Base-by-base conservation (phyloP, 2,113 vertebrate species). In the Solenodon paradoxus region DNA sequence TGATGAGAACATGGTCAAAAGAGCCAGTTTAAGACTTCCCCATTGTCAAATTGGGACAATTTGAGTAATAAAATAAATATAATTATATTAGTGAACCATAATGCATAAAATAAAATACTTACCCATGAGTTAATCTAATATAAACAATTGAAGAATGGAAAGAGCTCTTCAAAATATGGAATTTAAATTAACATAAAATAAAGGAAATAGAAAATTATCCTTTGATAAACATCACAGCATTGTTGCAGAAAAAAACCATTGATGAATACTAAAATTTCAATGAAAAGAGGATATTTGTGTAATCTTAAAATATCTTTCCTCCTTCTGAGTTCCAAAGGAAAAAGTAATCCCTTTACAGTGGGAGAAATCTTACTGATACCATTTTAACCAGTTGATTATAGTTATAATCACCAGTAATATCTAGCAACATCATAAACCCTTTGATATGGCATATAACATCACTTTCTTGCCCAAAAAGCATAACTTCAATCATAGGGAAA, bases 51-150 rank as follows among this genome's bases (percentile, higher is more conserved):
- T 5, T 64, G n/a, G 45, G 38, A 63, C 61, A 47, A 83, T 89
- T 81, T 63, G 49, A 84, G 32, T 83, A 32, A 72, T 28, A 83
- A 83, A 77, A 90, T 86, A 93, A 93, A 80, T 45, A 59, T 74
- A 81, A 71, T 61, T 90, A 59, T 38, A 83, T 26, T n/a, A 47
- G 71, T 89, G 15, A 15, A 53, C 59, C 55, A 32, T 61, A 86
- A 81, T 81, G 47, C 13, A 59, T 66, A 87, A 42, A 81, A 61
- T 66, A 92, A 81, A 55, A 35, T 63, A 49, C 47, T 63, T 63
- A 87, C 90, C 9, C 40, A 30, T 15, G n/a, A 90, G 9, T 30
- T 5, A 11, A 20, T 68, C 28, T 81, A 66, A 74, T 30, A 28
- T 79, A 78, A 78, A 61, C 51, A 57, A n/a, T 51, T 77, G 22